Evolutionary conservation across 1,140 invertebrate species (phyloP).

Genomic region (Tetragonula clypearis): DNA sequence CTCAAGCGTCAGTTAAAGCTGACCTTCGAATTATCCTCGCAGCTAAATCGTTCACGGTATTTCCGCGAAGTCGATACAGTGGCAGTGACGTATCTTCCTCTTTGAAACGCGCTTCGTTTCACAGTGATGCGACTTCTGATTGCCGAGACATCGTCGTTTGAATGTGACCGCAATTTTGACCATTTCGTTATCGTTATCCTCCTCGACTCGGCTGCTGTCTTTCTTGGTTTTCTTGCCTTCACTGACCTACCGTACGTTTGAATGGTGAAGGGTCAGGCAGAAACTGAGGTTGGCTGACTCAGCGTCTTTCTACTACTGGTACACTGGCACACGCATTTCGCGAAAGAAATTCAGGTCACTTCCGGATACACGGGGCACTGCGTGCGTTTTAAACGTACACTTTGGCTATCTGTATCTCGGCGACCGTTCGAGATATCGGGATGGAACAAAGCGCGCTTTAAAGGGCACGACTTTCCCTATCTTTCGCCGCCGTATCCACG

Average conservation of each 20-base stretch:
- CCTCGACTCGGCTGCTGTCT: not conserved
- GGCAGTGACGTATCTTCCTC: not conserved
- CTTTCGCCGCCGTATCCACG: rapidly evolving
- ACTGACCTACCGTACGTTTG: not conserved
- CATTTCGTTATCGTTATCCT: not conserved
- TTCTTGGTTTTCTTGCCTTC: no score
- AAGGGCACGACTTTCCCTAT: not conserved
- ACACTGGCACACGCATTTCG: constrained; percentile 1
- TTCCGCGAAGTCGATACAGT: not conserved
- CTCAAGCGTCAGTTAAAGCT: no score
- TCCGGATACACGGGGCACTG: not conserved
- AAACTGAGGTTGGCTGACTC: constrained; percentile 7
- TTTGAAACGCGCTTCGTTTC: not conserved
- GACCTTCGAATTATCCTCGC: not conserved
- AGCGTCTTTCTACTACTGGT: not conserved
- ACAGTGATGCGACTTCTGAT: not conserved
- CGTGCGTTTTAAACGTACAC: not conserved
- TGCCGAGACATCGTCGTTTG: not conserved
- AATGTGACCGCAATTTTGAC: not conserved
- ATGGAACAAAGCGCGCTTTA: not conserved
- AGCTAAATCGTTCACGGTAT: not conserved
- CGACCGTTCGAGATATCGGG: not conserved
- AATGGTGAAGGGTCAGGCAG: not conserved
- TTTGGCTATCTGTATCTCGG: not conserved
- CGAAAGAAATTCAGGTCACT: constrained; percentile 2